Base-by-base conservation (phyloP, 2,113 vertebrate species). In the Girardinichthys multiradiatus region DNA sequence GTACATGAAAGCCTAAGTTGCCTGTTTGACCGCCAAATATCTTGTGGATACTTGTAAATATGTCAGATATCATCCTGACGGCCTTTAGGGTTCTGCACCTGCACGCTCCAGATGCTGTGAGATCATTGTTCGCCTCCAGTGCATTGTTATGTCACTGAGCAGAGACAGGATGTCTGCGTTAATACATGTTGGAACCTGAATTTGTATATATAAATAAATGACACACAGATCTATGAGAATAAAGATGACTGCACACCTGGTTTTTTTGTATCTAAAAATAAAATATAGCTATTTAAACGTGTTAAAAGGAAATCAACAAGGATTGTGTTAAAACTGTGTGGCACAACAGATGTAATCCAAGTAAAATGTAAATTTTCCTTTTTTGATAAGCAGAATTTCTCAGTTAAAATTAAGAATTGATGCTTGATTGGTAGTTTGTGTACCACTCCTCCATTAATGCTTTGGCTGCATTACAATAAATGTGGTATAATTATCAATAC, bases 1-100 rank as follows among this genome's bases (percentile, higher is more conserved):
- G 68, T 33, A 48, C 68, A 13, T 81, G 80, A 87, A 79, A 86
- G 81, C 45, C 64, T 57, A 65, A 72, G 66, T 11, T 73, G 81
- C 66, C 71, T 80, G 65, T 26, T 77, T 82, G 81, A 89, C 75
- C 57, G 27, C 57, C 65, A 57, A 72, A 80, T 66, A 80, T 84
- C 71, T 45, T 12, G 68, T 59, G 76, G 76, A 86, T 73, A 72
- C 72, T 64, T 48, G 68, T 92, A 91, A 90, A 92, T 88, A 87
- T 88, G 88, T 91, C 89, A 90, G 58, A 79, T 3, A 64, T 83
- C 78, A 83, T 66, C 76, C 63, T 27, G 30, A 66, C 61, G 60
- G 74, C 85, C 84, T 89, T 84, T 77, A 80, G 73, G 48, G 82
- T 79, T 84, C 74, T 80, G 82, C 88, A 88, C 87, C 92, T 90